Conservation (phyloP, 2,888 invertebrate species). For the Apamea anceps region DNA sequence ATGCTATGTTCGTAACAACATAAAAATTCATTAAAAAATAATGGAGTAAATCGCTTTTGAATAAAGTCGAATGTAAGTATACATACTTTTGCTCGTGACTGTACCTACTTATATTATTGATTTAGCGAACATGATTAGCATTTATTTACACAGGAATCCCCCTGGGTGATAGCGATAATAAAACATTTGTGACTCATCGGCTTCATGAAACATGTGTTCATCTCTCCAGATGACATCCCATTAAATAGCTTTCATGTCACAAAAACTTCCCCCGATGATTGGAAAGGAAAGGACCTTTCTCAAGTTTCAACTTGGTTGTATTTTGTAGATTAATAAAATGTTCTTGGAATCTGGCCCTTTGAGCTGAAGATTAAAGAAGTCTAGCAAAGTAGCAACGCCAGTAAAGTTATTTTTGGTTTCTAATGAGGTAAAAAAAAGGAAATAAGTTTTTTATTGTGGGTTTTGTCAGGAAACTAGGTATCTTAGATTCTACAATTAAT, state of each 20-base stretch:
- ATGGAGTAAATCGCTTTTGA: no score
- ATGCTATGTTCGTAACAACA: no score
- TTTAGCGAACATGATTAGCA: background rate
- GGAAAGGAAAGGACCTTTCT: conserved; percentile 36
- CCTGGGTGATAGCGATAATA: background rate
- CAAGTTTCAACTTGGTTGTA: conserved; percentile 18
- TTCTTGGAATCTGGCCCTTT: background rate
- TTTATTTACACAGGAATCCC: background rate
- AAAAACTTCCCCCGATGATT: conserved; percentile 46
- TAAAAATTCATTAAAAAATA: no score
- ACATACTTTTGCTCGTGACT: no score
- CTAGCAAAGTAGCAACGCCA: background rate
- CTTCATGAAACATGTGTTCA: conserved; percentile 28
- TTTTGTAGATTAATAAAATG: background rate
- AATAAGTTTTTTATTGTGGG: background rate
- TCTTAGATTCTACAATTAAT: background rate
- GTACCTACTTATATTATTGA: background rate
- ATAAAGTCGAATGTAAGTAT: no score
- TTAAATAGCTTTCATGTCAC: conserved; percentile 45
- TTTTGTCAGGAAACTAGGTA: background rate
- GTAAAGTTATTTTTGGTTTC: background rate
- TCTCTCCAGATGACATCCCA: conserved; percentile 37
- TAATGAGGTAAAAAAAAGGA: fast-evolving
- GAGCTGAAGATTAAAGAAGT: background rate
- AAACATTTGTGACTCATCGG: conserved; percentile 25